Evolutionary conservation across 2,113 vertebrate genomes (phyloP), one percentile per base, ranked within the genome.

Genomic region (Pantherophis guttatus): DNA sequence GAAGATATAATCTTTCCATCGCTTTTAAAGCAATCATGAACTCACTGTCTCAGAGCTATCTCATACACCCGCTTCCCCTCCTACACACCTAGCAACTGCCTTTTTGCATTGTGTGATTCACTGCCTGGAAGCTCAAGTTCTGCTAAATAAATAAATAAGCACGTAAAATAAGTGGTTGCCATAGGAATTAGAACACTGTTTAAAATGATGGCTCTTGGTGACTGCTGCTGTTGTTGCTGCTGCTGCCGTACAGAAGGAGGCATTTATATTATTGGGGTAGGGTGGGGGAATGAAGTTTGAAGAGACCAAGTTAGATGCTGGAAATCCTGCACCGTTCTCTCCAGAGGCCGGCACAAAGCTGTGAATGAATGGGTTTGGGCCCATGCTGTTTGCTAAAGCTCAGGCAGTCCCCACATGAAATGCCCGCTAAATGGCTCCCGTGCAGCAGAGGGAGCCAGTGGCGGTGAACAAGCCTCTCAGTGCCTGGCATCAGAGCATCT

Each of bases 21-120:
- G 1, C 23, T 86, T 2, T 52, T 90, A 8, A 93, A 93, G 92
- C 57, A 94, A 12, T 93, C 39, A 95, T 70, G 26, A 93, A 26
- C 85, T 33, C n/a, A 88, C 29, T 70, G 57, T 2, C 88, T 81
- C 86, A 62, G 55, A 57, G 39, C 21, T 19, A 39, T 92, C 86
- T 3, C 7, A 70, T 33, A 0, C 90, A 58, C 92, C 0, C 8
- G 5, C 33, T 95, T 94, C 88, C 5, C 91, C 19, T 11, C 8
- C 2, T 93, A 92, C 55, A 94, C 75, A 81, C 33, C 33, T 81
- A 81, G 33, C 75, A 44, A 81, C 33, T 86, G 53, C 2, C 91
- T 62, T 93, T 93, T 70, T 88, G 85, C 81, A 85, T 62, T 19
- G 17, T 90, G 86, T 3, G 5, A 88, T 10, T 58, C 8, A 89